Percentiles rank a stretch among this genome's conserved stretches.
Evolutionary conservation across 2,113 vertebrate genomes (phyloP).

Genomic region (Neomonachus schauinslandi): DNA sequence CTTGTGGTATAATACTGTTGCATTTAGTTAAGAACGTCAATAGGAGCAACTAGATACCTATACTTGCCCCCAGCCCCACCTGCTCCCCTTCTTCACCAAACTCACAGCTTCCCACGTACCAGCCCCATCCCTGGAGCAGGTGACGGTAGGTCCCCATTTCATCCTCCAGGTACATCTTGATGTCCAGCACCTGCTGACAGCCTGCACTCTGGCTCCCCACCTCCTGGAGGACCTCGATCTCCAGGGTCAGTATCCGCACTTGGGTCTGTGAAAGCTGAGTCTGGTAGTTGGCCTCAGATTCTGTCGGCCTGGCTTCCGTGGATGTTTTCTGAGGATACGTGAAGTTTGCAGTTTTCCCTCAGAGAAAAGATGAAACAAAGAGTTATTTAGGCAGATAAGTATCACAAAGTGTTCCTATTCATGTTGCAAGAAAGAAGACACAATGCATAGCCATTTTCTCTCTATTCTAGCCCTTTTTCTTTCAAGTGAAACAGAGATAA

Average conservation of each 20-base stretch:
- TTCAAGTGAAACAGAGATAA: not conserved
- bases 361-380: not conserved
- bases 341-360: not conserved
- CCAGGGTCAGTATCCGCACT: slow-evolving; percentile 80
- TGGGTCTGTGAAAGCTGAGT: slow-evolving; percentile 87
- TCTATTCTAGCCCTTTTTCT: not conserved
- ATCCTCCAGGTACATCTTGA: slow-evolving; percentile 60
- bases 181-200: slow-evolving; percentile 54
- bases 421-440: not conserved
- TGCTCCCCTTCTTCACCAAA: not conserved
- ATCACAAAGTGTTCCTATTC: not conserved
- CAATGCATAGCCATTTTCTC: not conserved
- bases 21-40: not conserved
- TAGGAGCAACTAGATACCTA: not conserved
- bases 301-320: slow-evolving; percentile 86
- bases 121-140: slow-evolving; percentile 37
- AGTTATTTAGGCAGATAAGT: not conserved
- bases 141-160: slow-evolving; percentile 63
- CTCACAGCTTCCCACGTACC: not conserved
- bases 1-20: not conserved
- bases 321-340: slow-evolving; percentile 85
- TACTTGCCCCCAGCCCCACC: not conserved
- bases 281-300: slow-evolving; percentile 88
- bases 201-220: slow-evolving; percentile 43
- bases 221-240: slow-evolving; percentile 85